These are phyloP conservation scores for Teleogryllus occipitalis DNA, from an alignment of 1,140 invertebrate species.

Conservation along the genomic window DNA sequence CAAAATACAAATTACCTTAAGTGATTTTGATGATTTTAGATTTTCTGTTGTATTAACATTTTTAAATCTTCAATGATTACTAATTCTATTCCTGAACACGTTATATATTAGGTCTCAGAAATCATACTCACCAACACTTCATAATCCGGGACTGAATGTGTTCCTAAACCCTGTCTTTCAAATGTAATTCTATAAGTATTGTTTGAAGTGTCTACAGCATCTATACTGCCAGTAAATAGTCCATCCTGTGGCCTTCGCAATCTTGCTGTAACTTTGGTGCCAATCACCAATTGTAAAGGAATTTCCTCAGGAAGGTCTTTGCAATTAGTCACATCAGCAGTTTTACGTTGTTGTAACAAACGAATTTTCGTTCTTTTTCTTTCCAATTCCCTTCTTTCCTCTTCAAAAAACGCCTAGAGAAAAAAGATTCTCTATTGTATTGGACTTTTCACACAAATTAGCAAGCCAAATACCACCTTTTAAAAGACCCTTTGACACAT, in stretches of 20 bases:
- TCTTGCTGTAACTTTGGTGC: conserved; percentile 89
- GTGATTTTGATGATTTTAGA: conserved; percentile 11
- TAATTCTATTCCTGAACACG: neutral
- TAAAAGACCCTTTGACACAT: too few relatives aligned
- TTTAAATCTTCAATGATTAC: too few relatives aligned
- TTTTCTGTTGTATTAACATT: neutral
- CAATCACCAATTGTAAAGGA: conserved; percentile 91
- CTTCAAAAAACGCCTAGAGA: conserved; percentile 81
- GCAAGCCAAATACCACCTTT: too few relatives aligned
- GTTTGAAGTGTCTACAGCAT: conserved; percentile 94
- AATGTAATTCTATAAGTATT: conserved; percentile 97
- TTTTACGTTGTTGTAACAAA: conserved; percentile 87
- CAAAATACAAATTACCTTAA: conserved; percentile 8
- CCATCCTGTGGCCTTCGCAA: conserved; percentile 92
- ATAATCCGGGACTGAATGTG: conserved; percentile 93
- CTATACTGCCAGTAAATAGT: conserved; percentile 90
- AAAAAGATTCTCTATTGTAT: too few relatives aligned
- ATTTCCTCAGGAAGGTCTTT: conserved; percentile 94
- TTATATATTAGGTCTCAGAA: neutral
- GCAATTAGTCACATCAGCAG: conserved; percentile 59
- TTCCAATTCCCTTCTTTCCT: conserved; percentile 85
- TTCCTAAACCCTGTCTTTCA: conserved; percentile 85
- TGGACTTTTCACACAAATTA: too few relatives aligned
- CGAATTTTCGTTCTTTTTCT: conserved; percentile 87
- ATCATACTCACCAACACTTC: conserved; percentile 66